Evolutionary conservation across 2,888 invertebrate species (phyloP), one percentile per base, ranked within the genome.

Genomic region (Zygogramma bicolorata): DNA sequence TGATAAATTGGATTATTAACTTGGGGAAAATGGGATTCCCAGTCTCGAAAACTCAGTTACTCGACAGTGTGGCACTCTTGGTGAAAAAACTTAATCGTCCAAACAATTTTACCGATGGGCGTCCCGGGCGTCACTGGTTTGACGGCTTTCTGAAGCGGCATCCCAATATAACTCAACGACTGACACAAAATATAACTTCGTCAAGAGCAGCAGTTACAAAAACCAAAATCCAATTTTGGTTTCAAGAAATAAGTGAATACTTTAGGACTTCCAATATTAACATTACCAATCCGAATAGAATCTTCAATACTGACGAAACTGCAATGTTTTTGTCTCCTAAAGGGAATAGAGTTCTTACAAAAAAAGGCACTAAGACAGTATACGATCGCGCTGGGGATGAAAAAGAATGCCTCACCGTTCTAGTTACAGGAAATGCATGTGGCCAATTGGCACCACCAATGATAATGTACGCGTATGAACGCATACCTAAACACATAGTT

Each of bases 261-360:
- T 68, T 73, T 72, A 65, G 57, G 38, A 70, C 68, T 40, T 69
- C 70, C 25, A 61, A 53, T 31, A 59, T 59, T 49, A 62, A 46
- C 57, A 71, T 72, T 27, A 38, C 58, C 46, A 73, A 75, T 34
- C 72, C 70, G 22, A 59, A 62, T 38, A 68, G 67, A 34, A 67
- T 71, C 38, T 73, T 68, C 38, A 73, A 73, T 34, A 58, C 73
- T n/a, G 75, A 75, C 40, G 70, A 75, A 66, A 71, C 75, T 38
- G 46, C 15, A n/a, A n/a, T 46, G 15, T 46, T 40, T 46, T 46
- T 46, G 46, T 46, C 46, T 71, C 71, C 70, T 31, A 70, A 75
- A 42, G 75, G 73, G 8, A 10, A 15, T 59, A 34, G 34, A 34
- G 34, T 34, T 34, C 34, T 34, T 34, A 34, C 34, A 34, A 34